These are phyloP conservation scores for Nysson spinosus DNA, from an alignment of 2,888 invertebrate genomes.

Conservation along the genomic window DNA sequence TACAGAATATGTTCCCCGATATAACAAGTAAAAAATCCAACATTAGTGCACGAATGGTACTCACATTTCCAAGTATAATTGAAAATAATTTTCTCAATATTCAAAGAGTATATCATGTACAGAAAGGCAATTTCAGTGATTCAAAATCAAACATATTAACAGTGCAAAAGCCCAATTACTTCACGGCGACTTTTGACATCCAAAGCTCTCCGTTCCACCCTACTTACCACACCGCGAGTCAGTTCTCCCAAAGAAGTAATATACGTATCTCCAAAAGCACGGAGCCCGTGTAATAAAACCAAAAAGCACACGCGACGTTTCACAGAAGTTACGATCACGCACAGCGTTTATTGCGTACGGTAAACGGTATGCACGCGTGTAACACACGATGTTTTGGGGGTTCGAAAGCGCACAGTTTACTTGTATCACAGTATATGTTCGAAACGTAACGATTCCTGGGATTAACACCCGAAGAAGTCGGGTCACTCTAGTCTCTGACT, in stretches of 20 bases:
- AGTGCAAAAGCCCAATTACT: too few relatives aligned
- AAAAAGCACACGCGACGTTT: constrained; percentile 19
- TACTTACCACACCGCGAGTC: constrained; percentile 40
- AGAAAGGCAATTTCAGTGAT: too few relatives aligned
- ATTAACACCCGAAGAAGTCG: too few relatives aligned
- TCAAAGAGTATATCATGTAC: too few relatives aligned
- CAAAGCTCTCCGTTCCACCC: constrained; percentile 27
- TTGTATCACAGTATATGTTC: not conserved
- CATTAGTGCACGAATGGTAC: too few relatives aligned
- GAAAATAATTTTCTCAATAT: too few relatives aligned
- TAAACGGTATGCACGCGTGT: not conserved
- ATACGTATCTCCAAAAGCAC: not conserved
- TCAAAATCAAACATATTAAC: too few relatives aligned
- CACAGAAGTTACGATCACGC: constrained; percentile 31
- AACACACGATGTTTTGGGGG: not conserved
- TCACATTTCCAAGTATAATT: too few relatives aligned
- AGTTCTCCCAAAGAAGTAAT: constrained; percentile 3
- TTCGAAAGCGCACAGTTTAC: not conserved
- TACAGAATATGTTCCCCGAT: too few relatives aligned
- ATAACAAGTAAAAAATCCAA: too few relatives aligned
- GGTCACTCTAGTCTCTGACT: not conserved
- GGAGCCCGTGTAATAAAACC: not conserved
- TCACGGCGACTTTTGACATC: not conserved
- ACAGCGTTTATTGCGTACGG: constrained; percentile 12
- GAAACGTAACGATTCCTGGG: not conserved